Conservation (phyloP, 2,888 invertebrate genomes). For the Cactoblastis cactorum region DNA sequence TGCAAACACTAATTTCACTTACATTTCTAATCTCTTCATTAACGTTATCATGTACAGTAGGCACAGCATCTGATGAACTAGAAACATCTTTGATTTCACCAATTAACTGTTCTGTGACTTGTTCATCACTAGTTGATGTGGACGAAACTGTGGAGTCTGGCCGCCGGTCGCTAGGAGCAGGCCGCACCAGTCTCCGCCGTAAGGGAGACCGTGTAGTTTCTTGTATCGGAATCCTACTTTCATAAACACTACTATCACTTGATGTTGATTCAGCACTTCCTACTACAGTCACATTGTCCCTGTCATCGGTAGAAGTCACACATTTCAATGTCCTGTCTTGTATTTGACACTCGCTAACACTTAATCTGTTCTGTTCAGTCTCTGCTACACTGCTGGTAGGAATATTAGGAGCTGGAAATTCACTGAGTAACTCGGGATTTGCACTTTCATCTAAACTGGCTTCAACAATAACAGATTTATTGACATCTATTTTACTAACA, state of each 20-base stretch:
- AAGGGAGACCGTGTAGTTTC: conserved; percentile 58
- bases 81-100: conserved; percentile 69
- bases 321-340: conserved; percentile 65
- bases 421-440: conserved; percentile 22
- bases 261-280: conserved; percentile 74
- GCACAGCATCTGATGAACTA: conserved; percentile 70
- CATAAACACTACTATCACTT: conserved; percentile 69
- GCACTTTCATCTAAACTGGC: conserved; percentile 18
- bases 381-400: conserved; percentile 57
- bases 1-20: conserved; percentile 72
- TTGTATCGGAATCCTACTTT: conserved; percentile 37
- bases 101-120: conserved; percentile 41
- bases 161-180: conserved; percentile 56
- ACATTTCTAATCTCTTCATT: conserved; percentile 69
- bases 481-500: conserved; percentile 26
- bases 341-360: conserved; percentile 48
- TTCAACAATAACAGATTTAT: conserved; percentile 10
- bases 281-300: conserved; percentile 66
- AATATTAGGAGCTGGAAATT: conserved; percentile 29
- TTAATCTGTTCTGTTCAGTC: conserved; percentile 42
- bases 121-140: conserved; percentile 60
- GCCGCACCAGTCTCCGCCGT: conserved; percentile 58
- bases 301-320: conserved; percentile 67
- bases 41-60: conserved; percentile 55
- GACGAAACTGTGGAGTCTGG: conserved; percentile 75